Evolutionary conservation across 1,140 invertebrate genomes (phyloP), one percentile per base, ranked within the genome.

Genomic region (Carcinoscorpius rotundicauda): DNA sequence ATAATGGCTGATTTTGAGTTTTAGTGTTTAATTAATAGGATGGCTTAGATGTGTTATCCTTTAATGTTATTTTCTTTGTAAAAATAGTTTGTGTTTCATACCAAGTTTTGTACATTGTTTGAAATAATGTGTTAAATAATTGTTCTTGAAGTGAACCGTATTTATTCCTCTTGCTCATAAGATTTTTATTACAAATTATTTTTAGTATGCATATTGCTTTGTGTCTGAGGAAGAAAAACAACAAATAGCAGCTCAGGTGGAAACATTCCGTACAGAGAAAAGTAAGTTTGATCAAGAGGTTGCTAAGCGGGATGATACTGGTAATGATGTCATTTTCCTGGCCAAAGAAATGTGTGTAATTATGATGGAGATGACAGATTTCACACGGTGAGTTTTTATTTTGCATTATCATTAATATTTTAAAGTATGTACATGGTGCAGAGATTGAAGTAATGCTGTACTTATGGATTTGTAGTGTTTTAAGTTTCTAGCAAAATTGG

Each of bases 301-400:
- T 6, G 92, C 92, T 52, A 98, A 98, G 78, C 98, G 96, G 96
- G 96, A 98, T 75, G 95, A 98, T 76, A 92, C 93, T 61, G 95
- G 94, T 63, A 99, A 99, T 75, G 96, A 99, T 75, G 97, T 99
- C 67, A 98, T 99, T 76, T 92, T 97, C 60, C 80, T 99, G 52
- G 95, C 96, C 1, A 99, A 98, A 76, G 91, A 98, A 76, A 99
- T 98, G 83, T 98, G 95, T 78, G 95, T 97, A 89, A 98, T 99
- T 70, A 98, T 98, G 95, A 93, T 97, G 87, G 95, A 98, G 78
- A 99, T 99, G 96, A 98, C 95, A 3, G 95, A 98, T 77, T 98
- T 98, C 74, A 98, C 95, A 3, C 86, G 95, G 89, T 92, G 79
- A 62, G 4, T 60, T 66, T 8, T 55, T n/a, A 55, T 55, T n/a